phyloP scores from a whole-genome alignment of 2,797 vertebrate genomes.

The Alcedo atthis region DNA sequence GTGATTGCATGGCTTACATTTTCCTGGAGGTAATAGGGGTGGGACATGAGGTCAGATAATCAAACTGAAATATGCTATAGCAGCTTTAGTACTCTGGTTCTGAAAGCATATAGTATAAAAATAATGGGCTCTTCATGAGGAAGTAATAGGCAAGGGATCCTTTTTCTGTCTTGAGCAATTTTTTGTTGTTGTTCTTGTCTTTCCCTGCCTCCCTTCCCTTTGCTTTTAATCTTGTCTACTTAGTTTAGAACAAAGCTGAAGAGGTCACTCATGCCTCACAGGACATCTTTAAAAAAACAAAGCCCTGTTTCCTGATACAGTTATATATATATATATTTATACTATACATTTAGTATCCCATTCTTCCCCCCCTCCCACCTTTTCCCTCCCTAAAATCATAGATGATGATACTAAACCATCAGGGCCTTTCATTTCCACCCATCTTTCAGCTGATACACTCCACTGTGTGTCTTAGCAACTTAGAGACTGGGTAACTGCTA shows the following conservation, averaged over 20 bases:
- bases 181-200: background rate
- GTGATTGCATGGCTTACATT: fast-evolving
- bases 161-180: background rate
- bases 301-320: background rate
- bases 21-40: background rate
- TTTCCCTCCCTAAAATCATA: background rate
- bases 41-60: background rate
- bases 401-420: background rate
- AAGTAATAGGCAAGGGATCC: background rate
- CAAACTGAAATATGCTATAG: background rate
- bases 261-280: background rate
- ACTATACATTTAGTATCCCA: background rate
- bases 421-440: background rate
- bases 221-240: background rate
- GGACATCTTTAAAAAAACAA: background rate
- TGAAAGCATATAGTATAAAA: background rate
- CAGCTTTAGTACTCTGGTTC: background rate
- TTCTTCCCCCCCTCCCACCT: background rate
- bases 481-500: background rate
- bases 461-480: background rate
- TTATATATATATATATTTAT: background rate
- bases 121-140: background rate
- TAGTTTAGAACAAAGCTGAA: background rate
- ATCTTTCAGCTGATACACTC: background rate
- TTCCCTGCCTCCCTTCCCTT: background rate